These are phyloP conservation scores for Ormyrus rosae DNA, from an alignment of 2,888 invertebrate species.

Conservation along the genomic window DNA sequence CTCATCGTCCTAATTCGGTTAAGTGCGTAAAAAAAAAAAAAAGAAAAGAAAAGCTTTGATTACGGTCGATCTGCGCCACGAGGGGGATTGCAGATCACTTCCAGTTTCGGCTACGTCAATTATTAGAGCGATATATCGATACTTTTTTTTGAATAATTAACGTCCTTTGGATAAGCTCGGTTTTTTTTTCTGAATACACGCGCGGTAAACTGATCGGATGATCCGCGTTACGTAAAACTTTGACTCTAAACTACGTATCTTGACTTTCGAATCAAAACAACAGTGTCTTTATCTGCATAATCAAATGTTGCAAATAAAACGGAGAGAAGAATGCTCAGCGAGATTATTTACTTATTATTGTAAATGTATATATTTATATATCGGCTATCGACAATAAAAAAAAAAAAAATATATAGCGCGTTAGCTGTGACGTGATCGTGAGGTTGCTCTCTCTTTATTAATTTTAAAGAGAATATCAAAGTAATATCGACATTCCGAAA, in stretches of 20 bases:
- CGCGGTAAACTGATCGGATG: not conserved
- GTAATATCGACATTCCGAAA: slow-evolving; percentile 47
- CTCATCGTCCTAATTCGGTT: no score
- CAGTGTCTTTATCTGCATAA: slow-evolving; percentile 9
- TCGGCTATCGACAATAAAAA: slow-evolving; percentile 50
- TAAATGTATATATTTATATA: slow-evolving; percentile 43
- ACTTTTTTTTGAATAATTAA: no score
- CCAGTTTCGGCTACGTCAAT: no score
- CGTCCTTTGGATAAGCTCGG: no score
- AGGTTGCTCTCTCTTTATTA: slow-evolving; percentile 23
- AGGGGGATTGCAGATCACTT: no score
- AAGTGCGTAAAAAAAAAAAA: no score
- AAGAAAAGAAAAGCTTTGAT: no score
- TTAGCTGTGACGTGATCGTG: slow-evolving; percentile 45
- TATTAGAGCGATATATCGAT: no score
- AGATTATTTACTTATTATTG: slow-evolving; percentile 46
- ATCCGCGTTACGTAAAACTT: not conserved
- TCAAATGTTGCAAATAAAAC: slow-evolving; percentile 13
- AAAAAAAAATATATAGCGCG: slow-evolving; percentile 25
- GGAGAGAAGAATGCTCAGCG: slow-evolving; percentile 39
- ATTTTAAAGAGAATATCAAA: slow-evolving; percentile 10
- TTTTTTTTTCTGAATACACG: no score
- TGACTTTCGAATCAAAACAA: not conserved
- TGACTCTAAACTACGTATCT: no score
- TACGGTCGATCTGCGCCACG: no score